Conservation (phyloP, 2,888 invertebrate species). For the Aplocera efformata region DNA sequence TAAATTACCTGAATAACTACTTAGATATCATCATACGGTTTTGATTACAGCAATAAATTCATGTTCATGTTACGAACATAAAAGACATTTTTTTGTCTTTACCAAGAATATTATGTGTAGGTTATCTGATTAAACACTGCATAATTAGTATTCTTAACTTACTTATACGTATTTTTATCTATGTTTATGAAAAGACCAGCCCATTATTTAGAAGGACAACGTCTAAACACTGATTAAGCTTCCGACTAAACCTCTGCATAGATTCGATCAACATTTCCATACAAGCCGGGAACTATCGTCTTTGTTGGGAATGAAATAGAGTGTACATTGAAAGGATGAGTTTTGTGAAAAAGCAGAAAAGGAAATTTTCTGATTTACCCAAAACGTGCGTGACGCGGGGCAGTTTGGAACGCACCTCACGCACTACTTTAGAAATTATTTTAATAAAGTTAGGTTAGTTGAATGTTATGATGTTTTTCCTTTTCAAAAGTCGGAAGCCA, state of each 20-base stretch:
- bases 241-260: conserved; percentile 33
- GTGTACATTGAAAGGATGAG: conserved; percentile 27
- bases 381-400: conserved; percentile 58
- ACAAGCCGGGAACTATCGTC: conserved; percentile 6
- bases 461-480: conserved; percentile 62
- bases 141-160: conserved; percentile 52
- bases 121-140: no score
- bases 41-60: no score
- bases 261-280: conserved; percentile 25
- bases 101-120: no score
- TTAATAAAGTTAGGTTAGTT: conserved; percentile 74
- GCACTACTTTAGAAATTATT: conserved; percentile 74
- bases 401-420: conserved; percentile 67
- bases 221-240: conserved; percentile 65
- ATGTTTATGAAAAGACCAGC: conserved; percentile 54
- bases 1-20: conserved; percentile 16
- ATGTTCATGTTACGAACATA: no score
- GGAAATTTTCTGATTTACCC: conserved; percentile 41
- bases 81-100: no score
- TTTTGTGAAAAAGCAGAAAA: conserved; percentile 30
- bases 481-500: conserved; percentile 35
- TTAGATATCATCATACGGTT: conserved; percentile 4
- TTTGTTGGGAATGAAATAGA: conserved; percentile 29
- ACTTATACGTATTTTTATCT: conserved; percentile 50
- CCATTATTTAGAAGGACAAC: conserved; percentile 64